Base-by-base conservation (phyloP, 2,888 invertebrate species). In the Drosophila seclusa region DNA sequence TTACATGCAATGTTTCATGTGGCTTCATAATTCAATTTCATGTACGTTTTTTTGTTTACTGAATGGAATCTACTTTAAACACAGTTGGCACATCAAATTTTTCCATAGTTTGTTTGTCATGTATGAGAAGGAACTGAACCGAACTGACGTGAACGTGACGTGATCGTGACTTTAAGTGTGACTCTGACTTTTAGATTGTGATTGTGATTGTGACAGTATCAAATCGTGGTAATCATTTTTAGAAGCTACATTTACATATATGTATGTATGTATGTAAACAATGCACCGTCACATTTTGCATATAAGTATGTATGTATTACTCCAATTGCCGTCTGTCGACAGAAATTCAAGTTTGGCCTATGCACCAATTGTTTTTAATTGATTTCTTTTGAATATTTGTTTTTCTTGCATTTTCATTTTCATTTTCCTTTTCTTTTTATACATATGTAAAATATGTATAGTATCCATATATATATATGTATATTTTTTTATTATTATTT, bases 21-120 rank as follows among this genome's bases (percentile, higher is more conserved):
- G 68, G 60, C 68, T 73, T 73, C 73, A 73, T 78, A 83, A 79
- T 82, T 82, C 73, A 76, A 74, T 85, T 78, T 60, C 73, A 61
- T 73, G 61, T 78, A 78, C 72, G 75, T 73, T 66, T 68, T 45
- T 66, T 65, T 63, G 61, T 69, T 65, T 69, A 55, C 40, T 68
- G 32, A 63, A 59, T 78, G 49, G 61, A 65, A 61, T 66, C 62
- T 78, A 86, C 74, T 87, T 78, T 78, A 75, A 82, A 89, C 80
- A 86, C 82, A 87, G 87, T 90, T 91, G 91, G 91, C 86, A 91
- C 91, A 80, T 65, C 75, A 71, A 74, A 61, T 66, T 72, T 73
- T 79, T 73, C 61, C 67, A 75, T 67, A 68, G 69, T 74, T 82
- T 65, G 38, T 67, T 60, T 57, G 59, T 66, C 53, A 32, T 34